Conservation (phyloP, 2,113 vertebrate species). For the Siniperca chuatsi region DNA sequence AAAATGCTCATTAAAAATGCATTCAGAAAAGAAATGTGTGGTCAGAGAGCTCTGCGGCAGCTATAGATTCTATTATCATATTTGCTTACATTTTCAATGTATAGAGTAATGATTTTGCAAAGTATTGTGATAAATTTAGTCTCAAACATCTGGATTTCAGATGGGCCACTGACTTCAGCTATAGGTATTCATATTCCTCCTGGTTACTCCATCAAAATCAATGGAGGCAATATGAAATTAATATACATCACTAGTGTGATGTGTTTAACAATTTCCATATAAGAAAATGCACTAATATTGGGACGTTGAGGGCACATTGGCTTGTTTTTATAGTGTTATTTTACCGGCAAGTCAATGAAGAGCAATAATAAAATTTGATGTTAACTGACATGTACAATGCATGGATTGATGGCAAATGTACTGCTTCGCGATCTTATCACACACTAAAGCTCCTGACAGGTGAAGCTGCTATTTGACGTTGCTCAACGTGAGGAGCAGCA, state of each 20-base stretch:
- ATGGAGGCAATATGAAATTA: background rate
- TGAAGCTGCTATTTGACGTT: background rate
- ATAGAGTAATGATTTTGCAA: background rate
- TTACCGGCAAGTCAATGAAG: background rate
- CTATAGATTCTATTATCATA: constrained; percentile 30
- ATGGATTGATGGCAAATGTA: background rate
- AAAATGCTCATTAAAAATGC: constrained; percentile 3
- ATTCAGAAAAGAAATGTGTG: constrained; percentile 4
- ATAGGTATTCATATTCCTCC: background rate
- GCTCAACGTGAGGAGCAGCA: background rate
- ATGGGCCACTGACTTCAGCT: background rate
- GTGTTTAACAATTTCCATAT: background rate
- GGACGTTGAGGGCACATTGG: background rate
- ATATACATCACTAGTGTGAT: background rate
- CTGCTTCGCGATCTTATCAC: background rate
- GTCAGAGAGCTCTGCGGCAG: background rate
- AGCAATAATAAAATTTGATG: background rate
- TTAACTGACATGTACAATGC: background rate
- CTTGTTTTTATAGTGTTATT: background rate
- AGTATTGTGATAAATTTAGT: background rate
- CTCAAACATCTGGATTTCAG: constrained; percentile 25
- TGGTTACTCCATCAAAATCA: background rate
- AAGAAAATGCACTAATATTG: background rate
- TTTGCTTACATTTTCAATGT: constrained; percentile 14
- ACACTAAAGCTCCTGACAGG: background rate